These are phyloP conservation scores for Rattus rattus DNA, from an alignment of 2,113 vertebrate genomes.

Conservation along the genomic window DNA sequence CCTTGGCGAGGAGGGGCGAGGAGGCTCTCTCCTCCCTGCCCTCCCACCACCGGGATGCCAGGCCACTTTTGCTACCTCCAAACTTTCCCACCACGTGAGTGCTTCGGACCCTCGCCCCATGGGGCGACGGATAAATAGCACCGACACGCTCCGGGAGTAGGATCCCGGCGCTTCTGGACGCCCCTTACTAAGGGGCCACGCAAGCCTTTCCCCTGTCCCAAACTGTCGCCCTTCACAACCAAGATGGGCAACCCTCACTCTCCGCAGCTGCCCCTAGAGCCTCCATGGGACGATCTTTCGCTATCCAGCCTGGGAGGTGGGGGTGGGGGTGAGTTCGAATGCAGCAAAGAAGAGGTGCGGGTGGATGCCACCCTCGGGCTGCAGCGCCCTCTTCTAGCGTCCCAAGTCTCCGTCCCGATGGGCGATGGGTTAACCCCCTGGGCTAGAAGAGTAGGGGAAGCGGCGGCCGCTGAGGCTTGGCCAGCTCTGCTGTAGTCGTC, in stretches of 20 bases:
- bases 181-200: not conserved
- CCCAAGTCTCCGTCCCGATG: not conserved
- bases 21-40: not conserved
- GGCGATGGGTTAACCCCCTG: not conserved
- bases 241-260: not conserved
- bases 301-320: not conserved
- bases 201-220: not conserved
- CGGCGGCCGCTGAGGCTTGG: not conserved
- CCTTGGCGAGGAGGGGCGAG: slow-evolving; percentile 56
- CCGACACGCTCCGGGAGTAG: not conserved
- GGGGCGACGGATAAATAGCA: slow-evolving; percentile 69
- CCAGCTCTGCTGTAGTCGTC: not conserved
- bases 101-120: slow-evolving; percentile 61
- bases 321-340: not conserved
- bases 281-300: not conserved
- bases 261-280: not conserved
- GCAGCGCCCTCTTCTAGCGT: slow-evolving; percentile 21
- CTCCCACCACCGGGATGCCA: not conserved
- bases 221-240: not conserved
- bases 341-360: not conserved
- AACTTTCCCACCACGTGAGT: slow-evolving; percentile 70
- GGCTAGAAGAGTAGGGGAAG: not conserved
- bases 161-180: not conserved
- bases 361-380: slow-evolving; percentile 1
- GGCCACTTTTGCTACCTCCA: slow-evolving; percentile 50